Evolutionary conservation across 2,797 vertebrate species (phyloP).

Genomic region (Pseudochirops corinnae): DNA sequence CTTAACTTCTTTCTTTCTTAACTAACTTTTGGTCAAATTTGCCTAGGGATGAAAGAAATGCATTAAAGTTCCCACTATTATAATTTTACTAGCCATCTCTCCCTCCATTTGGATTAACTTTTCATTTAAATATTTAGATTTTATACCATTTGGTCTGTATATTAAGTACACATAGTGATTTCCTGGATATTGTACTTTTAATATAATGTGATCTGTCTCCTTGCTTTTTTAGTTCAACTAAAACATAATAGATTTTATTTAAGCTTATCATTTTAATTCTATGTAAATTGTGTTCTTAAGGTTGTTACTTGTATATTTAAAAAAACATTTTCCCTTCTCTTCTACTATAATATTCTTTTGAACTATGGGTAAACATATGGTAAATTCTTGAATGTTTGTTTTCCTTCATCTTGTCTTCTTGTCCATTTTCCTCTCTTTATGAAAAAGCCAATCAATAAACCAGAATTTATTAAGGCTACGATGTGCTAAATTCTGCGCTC

Average conservation of each 20-base stretch:
- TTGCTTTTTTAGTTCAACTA: neutral
- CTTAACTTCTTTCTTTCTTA: neutral
- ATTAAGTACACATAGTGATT: neutral
- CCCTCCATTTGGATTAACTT: neutral
- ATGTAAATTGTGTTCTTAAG: neutral
- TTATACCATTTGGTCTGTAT: neutral
- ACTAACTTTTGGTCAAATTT: neutral
- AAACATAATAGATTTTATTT: neutral
- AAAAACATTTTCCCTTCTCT: neutral
- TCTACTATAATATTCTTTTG: neutral
- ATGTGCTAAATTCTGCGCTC: neutral
- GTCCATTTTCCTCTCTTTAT: neutral
- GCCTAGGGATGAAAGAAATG: neutral
- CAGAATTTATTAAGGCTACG: neutral
- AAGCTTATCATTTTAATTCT: neutral
- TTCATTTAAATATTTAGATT: neutral
- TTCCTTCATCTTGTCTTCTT: neutral
- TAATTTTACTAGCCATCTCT: neutral
- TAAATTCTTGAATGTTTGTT: neutral
- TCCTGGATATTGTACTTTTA: neutral
- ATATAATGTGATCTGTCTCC: neutral
- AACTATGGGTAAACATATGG: neutral
- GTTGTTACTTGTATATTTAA: neutral
- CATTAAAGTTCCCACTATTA: neutral
- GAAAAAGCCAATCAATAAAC: neutral